Evolutionary conservation across 2,888 invertebrate genomes (phyloP), one percentile per base, ranked within the genome.

Genomic region (Aphidoletes aphidimyza): DNA sequence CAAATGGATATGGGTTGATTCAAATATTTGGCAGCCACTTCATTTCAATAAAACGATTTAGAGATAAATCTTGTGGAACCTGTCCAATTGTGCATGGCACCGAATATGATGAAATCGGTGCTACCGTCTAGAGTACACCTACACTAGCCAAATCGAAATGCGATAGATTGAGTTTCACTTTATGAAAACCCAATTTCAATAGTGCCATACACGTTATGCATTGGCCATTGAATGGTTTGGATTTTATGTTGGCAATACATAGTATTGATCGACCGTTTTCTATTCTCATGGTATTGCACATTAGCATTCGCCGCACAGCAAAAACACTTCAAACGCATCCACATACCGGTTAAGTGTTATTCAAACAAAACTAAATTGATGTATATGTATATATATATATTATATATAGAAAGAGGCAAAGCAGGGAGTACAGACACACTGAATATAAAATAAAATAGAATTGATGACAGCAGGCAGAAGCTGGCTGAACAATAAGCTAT

Each of bases 291-390:
- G 54, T 54, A 19, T 69, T 69, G 69, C 34, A 69, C 34, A 69
- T 69, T 69, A 69, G 69, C 69, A 69, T 34, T 69, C 14, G 34
- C 22, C 3, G 6, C n/a, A n/a, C 26, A 14, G 26, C 69, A 69
- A 69, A 34, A 69, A 14, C 69, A 30, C 69, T 69, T 69, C 30
- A 69, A 69, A 69, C 34, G 69, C 30, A 30, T 30, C 6, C 11
- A 30, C 17, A 42, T 47, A 30, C 34, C 30, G 3, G 54, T 14
- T 30, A 69, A 69, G 69, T 69, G 69, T 69, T 69, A 69, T 69
- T 19, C 34, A 69, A 69, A 69, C 69, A 69, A 69, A 30, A 30
- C 69, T 30, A 69, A 69, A 69, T 69, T 69, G 69, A 69, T 69
- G 69, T 69, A 69, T 30, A 30, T 69, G 22, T n/a, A n/a, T n/a